Base-by-base conservation (phyloP, 1,140 invertebrate genomes). In the Macrobrachium nipponense region DNA sequence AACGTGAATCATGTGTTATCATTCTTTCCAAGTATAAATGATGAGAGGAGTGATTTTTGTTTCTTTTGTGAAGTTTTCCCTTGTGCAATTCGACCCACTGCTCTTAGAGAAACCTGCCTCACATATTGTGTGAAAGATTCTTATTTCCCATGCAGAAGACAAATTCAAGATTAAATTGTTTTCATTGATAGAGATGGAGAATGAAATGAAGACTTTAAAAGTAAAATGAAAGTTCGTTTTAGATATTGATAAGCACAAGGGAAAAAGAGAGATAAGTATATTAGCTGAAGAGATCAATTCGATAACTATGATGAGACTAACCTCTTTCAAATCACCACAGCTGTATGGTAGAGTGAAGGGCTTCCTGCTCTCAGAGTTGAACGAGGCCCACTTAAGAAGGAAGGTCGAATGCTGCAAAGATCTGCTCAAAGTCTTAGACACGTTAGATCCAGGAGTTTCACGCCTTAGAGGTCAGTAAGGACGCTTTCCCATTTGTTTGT, bases 401-500 rank as follows among this genome's bases (percentile, higher is more conserved):
- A 86, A 86, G 84, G 68, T 86, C 62, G 59, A 51, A 18, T 86
- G 84, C 60, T 86, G 84, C 68, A 51, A 60, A 12, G 84, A 86
- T 43, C 84, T 86, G 7, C 84, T 86, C 58, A 43, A 80, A 66
- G 84, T 86, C 36, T 66, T 86, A 5, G 77, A 86, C n/a, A 66
- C 80, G 0, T 60, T 86, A 8, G 84, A 86, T 27, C 84, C 84
- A 17, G 84, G 84, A 17, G 73, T 86, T 20, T 72, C 77, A 10
- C 44, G 84, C n/a, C 84, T 86, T 7, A 86, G 84, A 75, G 84
- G 84, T 86, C 72, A 36, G 73, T 75, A 44, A 20, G 62, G 43
- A 12, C 15, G 0, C n/a, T 23, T 23, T 66, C 3, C 5, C 12
- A 11, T 8, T 44, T 18, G 0, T 51, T 12, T 51, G 51, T 0